Base-by-base conservation (phyloP, 1,140 invertebrate species). In the Wiebesia pumilae region DNA sequence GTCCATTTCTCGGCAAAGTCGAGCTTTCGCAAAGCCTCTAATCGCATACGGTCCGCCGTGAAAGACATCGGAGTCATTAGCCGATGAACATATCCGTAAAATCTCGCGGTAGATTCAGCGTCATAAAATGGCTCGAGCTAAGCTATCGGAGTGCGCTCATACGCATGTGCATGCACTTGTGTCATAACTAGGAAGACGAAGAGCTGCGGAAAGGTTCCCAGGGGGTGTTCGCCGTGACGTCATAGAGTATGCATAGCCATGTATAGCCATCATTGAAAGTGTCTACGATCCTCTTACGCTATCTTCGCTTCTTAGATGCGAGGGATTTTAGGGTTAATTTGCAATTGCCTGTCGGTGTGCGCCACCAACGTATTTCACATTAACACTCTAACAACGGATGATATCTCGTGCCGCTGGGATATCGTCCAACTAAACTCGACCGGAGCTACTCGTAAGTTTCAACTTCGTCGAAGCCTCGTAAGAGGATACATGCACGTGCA, bases 331-430 rank as follows among this genome's bases (percentile, higher is more conserved):
- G 71, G 88, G 88, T 88, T 90, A 91, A 91, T 91, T 91, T 90
- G 90, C 88, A 89, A 91, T 90, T 87, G 89, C 87, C 85, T 89
- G 30, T 69, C 2, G 9, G 24, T 19, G 83, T 81, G 35, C 83
- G 83, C 84, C 71, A 79, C 85, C 87, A 89, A 88, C 88, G 86
- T 90, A 90, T 91, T 91, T 91, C 88, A 90, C 90, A 91, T 91
- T 92, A 92, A 91, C 88, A 83, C 89, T 87, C 88, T 91, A 92
- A 91, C 91, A 92, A 91, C 89, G 89, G 90, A 91, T 91, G 90
- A 91, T 91, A 91, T 91, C 91, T 91, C 78, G 83, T 88, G 86
- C 89, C 90, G 27, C 71, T 88, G 91, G 89, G 91, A 90, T 90
- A 89, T 88, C 80, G 88, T 89, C 88, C 89, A 86, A 87, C 89